Evolutionary conservation across 2,888 invertebrate species (phyloP).

Genomic region (Eurois occulta): DNA sequence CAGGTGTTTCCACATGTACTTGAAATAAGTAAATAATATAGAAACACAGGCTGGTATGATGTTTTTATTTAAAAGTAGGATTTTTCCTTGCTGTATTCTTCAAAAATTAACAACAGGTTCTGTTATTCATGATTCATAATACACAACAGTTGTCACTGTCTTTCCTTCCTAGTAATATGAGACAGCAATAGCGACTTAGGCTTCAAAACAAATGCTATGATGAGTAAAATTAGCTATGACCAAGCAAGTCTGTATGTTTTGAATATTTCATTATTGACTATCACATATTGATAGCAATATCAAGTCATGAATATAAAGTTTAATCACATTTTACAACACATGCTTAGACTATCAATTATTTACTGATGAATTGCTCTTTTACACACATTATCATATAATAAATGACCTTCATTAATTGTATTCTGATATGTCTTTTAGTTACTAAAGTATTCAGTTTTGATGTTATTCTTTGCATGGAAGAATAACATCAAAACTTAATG

Average conservation of each 20-base stretch:
- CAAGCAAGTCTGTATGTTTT: background rate
- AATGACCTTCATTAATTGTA: constrained; percentile 21
- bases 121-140: background rate
- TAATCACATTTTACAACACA: constrained; percentile 41
- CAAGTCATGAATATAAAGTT: constrained; percentile 1
- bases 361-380: constrained; percentile 14
- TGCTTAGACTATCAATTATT: constrained; percentile 32
- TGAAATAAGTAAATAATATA: background rate
- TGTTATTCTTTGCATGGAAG: too few species aligned
- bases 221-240: constrained; percentile 13
- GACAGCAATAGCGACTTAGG: constrained; percentile 12
- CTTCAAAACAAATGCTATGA: constrained; percentile 21
- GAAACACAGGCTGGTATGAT: background rate
- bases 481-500: constrained; percentile 11
- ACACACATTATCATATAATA: constrained; percentile 17
- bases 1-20: background rate
- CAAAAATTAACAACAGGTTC: background rate
- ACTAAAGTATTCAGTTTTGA: too few species aligned
- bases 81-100: background rate
- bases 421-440: too few species aligned
- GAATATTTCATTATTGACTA: constrained; percentile 29
- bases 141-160: background rate
- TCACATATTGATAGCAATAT: constrained; percentile 33
- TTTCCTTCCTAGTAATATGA: constrained; percentile 5
- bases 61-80: background rate